phyloP scores from a whole-genome alignment of 2,113 vertebrate species.

The Dicaeum eximium region DNA sequence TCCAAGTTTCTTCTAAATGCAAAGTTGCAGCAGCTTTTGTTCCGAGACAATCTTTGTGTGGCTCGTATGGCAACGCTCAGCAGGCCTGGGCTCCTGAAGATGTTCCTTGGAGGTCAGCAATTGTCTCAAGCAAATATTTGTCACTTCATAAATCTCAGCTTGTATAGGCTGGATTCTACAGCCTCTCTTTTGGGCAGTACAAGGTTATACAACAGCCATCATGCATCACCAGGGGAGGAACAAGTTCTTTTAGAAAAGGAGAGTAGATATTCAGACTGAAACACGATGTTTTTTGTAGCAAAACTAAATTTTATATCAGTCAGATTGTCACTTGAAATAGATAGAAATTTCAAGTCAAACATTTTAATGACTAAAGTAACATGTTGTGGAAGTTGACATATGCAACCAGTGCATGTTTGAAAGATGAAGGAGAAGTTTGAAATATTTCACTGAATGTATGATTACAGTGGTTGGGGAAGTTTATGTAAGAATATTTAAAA shows the following conservation, averaged over 20 bases:
- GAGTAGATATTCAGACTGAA: neutral
- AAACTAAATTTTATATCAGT: neutral
- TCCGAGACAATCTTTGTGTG: neutral
- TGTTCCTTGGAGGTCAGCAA: conserved; percentile 44
- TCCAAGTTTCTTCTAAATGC: conserved; percentile 43
- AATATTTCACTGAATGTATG: conserved; percentile 11
- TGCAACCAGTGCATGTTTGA: neutral
- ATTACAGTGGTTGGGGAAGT: neutral
- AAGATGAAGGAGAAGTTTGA: neutral
- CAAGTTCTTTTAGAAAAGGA: conserved; percentile 5
- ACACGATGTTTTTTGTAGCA: neutral
- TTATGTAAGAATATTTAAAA: conserved; percentile 41
- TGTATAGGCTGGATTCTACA: conserved; percentile 30
- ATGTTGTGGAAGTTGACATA: neutral
- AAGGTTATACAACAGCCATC: neutral
- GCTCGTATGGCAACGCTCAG: conserved; percentile 50
- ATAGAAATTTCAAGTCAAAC: neutral
- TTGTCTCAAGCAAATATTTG: conserved; percentile 54
- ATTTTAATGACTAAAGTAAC: neutral
- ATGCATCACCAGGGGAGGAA: conserved; percentile 17
- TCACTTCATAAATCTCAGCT: conserved; percentile 48
- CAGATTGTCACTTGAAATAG: neutral
- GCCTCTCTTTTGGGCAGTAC: neutral
- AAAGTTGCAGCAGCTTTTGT: conserved; percentile 30
- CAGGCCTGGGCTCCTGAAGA: conserved; percentile 47